Evolutionary conservation across 2,797 vertebrate species (phyloP).

Genomic region (Sebastes umbrosus): DNA sequence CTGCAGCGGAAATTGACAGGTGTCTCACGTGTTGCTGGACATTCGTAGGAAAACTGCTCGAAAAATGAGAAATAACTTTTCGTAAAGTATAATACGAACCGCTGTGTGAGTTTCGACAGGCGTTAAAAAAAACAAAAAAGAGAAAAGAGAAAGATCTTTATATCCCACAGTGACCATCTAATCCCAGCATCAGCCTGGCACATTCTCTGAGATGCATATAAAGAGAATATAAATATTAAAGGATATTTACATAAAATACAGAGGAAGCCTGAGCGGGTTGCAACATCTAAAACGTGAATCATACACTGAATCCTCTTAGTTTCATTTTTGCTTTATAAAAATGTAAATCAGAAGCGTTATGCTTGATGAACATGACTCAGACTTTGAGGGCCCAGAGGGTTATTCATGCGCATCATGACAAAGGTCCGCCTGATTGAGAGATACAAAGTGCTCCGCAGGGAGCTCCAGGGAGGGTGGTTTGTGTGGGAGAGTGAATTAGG

Average conservation of each 20-base stretch:
- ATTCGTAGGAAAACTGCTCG: too few species aligned
- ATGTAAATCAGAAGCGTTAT: constrained; percentile 42
- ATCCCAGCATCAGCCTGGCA: neutral
- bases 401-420: constrained; percentile 59
- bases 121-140: neutral
- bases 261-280: neutral
- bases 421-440: constrained; percentile 64
- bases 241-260: constrained; percentile 23
- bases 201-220: neutral
- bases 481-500: constrained; percentile 50
- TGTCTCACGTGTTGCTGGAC: too few species aligned
- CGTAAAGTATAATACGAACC: too few species aligned
- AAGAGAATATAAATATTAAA: constrained; percentile 11
- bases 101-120: neutral
- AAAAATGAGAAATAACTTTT: too few species aligned
- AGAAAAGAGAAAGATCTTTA: neutral
- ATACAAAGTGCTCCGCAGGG: constrained; percentile 46
- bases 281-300: constrained; percentile 16
- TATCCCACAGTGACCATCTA: neutral
- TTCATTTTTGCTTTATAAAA: constrained; percentile 42
- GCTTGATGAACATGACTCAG: constrained; percentile 51
- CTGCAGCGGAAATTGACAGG: too few species aligned
- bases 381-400: constrained; percentile 31
- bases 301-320: constrained; percentile 9
- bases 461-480: constrained; percentile 36